These are phyloP conservation scores for Semaprochilodus insignis DNA, from an alignment of 2,797 vertebrate species.

Conservation along the genomic window DNA sequence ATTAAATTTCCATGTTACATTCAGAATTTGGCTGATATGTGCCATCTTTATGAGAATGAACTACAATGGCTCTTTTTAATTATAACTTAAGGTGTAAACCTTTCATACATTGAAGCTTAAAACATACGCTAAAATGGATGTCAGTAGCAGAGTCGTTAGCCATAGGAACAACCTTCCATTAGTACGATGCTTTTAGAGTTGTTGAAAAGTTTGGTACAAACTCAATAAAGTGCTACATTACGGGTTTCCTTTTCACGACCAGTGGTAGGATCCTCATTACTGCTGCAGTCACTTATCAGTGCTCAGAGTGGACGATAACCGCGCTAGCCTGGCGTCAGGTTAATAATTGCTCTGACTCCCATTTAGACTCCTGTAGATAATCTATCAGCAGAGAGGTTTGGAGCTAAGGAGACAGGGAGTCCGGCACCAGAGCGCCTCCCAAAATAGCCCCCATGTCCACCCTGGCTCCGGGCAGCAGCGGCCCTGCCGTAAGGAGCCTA, in stretches of 20 bases:
- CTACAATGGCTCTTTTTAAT: background rate
- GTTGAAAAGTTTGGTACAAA: slow-evolving; percentile 20
- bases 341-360: slow-evolving; percentile 76
- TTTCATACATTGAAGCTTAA: slow-evolving; percentile 3
- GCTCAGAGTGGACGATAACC: slow-evolving; percentile 65
- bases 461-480: slow-evolving; percentile 72
- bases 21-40: slow-evolving; percentile 30
- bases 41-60: background rate
- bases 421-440: slow-evolving; percentile 86
- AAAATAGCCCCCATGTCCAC: slow-evolving; percentile 81
- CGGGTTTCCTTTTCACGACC: slow-evolving; percentile 29
- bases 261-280: slow-evolving; percentile 57
- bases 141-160: background rate
- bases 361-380: slow-evolving; percentile 72
- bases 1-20: slow-evolving; percentile 37
- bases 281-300: slow-evolving; percentile 69
- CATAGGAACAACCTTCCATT: background rate
- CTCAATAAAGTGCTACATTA: slow-evolving; percentile 31
- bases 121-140: background rate
- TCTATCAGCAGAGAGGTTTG: slow-evolving; percentile 75
- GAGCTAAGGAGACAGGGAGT: slow-evolving; percentile 78
- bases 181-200: slow-evolving; percentile 8
- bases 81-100: background rate
- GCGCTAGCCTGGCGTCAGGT: slow-evolving; percentile 78
- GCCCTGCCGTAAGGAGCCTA: slow-evolving; percentile 67